Evolutionary conservation across 92 coral and sea anemone species (phyloP), one percentile per base, ranked within the genome.

Genomic region (Ricordea florida): DNA sequence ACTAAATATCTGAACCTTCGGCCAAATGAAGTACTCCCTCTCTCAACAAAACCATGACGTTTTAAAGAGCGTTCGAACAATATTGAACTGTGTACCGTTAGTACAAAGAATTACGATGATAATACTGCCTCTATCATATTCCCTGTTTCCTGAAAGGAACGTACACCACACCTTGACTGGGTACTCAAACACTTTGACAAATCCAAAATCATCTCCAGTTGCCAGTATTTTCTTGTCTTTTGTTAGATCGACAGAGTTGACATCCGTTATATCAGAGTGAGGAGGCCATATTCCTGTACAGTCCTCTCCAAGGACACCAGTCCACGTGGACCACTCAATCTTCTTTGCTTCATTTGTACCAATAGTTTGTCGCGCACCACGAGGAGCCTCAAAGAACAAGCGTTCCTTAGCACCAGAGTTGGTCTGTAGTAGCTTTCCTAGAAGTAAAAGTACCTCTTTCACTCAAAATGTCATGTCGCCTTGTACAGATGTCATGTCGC

Each of bases 121-220:
- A n/a, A n/a, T n/a, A n/a, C n/a, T n/a, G n/a, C n/a, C n/a, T n/a
- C n/a, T n/a, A n/a, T n/a, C n/a, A n/a, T n/a, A n/a, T n/a, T n/a
- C n/a, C n/a, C n/a, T n/a, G n/a, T n/a, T n/a, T n/a, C n/a, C n/a
- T n/a, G n/a, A n/a, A n/a, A n/a, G n/a, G n/a, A n/a, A n/a, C n/a
- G n/a, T n/a, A 11, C 52, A n/a, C n/a, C n/a, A n/a, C 59, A 94
- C 98, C 97, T 83, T 93, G 13, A 85, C 98, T 11, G 98, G 98
- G 49, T 81, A 94, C 43, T 94, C 96, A 57, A 94, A 94, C 34
- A 94, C 90, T 42, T 94, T 94, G 31, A 94, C 98, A 61, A 88
- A 94, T 27, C 98, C 98, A 80, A 94, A 94, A 48, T 94, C 98
- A 66, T 94, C 98, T 21, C 98, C 98, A 42, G 98, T 94, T 1